A percentile compares a stretch with the other conserved stretches of the same genome.
phyloP scores from a whole-genome alignment of 2,888 invertebrate genomes.

The Morpho helenor region DNA sequence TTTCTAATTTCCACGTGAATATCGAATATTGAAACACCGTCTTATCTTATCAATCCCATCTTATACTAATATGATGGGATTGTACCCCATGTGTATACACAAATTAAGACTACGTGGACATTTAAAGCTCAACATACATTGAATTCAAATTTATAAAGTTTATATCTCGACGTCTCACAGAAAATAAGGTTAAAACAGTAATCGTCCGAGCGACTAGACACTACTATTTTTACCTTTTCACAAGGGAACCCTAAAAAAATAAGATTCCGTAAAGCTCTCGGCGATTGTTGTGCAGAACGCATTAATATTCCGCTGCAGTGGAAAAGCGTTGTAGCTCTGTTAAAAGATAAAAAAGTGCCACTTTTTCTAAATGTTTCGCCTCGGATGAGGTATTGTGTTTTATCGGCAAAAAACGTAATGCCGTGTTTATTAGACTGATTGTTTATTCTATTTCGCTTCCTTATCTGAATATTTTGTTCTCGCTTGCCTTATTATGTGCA shows the following conservation, averaged over 20 bases:
- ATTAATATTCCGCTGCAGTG: slow-evolving; percentile 26
- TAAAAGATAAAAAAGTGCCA: slow-evolving; percentile 21
- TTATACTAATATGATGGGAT: no score
- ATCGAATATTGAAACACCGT: no score
- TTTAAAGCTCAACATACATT: no score
- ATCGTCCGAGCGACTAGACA: slow-evolving; percentile 14
- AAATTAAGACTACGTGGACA: no score
- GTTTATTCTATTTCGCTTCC: slow-evolving; percentile 15
- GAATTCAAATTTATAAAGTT: no score
- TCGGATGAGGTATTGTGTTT: slow-evolving; percentile 26
- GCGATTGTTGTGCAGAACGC: slow-evolving; percentile 24
- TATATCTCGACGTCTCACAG: background rate
- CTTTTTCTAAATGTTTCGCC: slow-evolving; percentile 27
- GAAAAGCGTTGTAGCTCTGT: slow-evolving; percentile 22
- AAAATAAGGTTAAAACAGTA: slow-evolving; percentile 18
- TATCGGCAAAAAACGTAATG: slow-evolving; percentile 25
- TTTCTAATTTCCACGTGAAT: no score
- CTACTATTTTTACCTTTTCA: slow-evolving; percentile 21
- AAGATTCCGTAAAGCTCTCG: slow-evolving; percentile 25
- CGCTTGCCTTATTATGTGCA: no score
- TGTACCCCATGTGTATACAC: no score
- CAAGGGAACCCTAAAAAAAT: slow-evolving; percentile 25
- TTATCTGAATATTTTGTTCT: background rate
- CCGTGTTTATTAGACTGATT: slow-evolving; percentile 23
- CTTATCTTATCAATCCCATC: no score